Evolutionary conservation across 2,797 vertebrate genomes (phyloP).

Genomic region (Carcharodon carcharias): DNA sequence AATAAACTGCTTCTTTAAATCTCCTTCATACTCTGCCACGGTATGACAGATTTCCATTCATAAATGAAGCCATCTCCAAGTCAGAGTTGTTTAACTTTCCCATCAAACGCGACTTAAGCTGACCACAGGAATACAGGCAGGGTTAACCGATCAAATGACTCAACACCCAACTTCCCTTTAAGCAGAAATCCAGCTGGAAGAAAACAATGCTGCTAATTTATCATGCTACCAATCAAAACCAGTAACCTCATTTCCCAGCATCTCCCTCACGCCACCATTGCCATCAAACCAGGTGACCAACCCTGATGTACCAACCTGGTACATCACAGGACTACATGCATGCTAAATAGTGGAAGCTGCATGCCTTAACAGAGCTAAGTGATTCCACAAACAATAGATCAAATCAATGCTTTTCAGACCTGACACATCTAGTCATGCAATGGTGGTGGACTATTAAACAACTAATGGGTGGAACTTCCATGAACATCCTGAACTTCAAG

Average conservation of each 20-base stretch:
- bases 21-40: no score
- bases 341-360: no score
- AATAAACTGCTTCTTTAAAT: neutral
- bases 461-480: no score
- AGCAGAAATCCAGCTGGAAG: neutral
- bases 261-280: neutral
- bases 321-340: neutral
- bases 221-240: neutral
- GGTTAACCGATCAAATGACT: neutral
- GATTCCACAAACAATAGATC: no score
- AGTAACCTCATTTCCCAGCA: neutral
- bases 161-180: neutral
- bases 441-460: no score
- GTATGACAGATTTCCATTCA: neutral
- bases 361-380: no score
- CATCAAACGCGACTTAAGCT: no score
- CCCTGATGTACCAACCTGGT: neutral
- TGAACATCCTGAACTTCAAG: no score
- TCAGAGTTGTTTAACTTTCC: neutral
- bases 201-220: neutral
- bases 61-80: neutral
- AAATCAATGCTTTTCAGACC: no score
- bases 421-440: no score
- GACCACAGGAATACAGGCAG: neutral
- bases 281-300: neutral